Evolutionary conservation across 2,888 invertebrate species (phyloP).

Genomic region (Priocnemis perturbator): DNA sequence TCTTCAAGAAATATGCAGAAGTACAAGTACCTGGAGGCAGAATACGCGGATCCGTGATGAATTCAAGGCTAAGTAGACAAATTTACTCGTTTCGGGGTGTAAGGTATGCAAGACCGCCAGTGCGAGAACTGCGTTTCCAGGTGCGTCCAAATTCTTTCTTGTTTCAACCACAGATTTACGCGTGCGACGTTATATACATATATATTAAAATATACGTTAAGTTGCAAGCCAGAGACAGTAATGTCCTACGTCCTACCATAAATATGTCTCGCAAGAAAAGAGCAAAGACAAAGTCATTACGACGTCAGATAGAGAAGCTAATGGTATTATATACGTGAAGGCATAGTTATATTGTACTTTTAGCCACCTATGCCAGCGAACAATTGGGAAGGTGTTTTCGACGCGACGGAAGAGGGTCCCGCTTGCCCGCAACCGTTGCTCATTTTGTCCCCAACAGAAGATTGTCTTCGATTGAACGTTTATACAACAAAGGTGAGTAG

Average conservation of each 20-base stretch:
- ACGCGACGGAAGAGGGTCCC: conserved; percentile 79
- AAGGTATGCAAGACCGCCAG: conserved; percentile 56
- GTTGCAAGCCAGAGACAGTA: too few species aligned
- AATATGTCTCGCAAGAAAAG: too few species aligned
- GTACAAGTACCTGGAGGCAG: conserved; percentile 46
- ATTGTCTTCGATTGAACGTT: conserved; percentile 80
- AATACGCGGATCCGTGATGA: conserved; percentile 48
- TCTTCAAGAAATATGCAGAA: conserved; percentile 21
- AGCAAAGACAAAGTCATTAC: too few species aligned
- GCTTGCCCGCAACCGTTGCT: conserved; percentile 78
- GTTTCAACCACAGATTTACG: too few species aligned
- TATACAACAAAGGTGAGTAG: conserved; percentile 1
- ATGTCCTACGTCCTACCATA: too few species aligned
- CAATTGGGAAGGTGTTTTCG: conserved; percentile 76
- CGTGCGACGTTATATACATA: too few species aligned
- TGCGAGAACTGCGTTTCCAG: conserved; percentile 51
- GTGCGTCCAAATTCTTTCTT: too few species aligned
- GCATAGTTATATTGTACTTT: too few species aligned
- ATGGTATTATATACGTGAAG: too few species aligned
- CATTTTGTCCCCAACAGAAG: conserved; percentile 76
- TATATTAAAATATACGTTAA: too few species aligned
- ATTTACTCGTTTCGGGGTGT: conserved; percentile 60
- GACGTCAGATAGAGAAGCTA: too few species aligned
- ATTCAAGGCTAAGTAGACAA: conserved; percentile 49
- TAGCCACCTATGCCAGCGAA: conserved; percentile 75